Base-by-base conservation (phyloP, 1,140 invertebrate genomes). In the Drosophila insularis region DNA sequence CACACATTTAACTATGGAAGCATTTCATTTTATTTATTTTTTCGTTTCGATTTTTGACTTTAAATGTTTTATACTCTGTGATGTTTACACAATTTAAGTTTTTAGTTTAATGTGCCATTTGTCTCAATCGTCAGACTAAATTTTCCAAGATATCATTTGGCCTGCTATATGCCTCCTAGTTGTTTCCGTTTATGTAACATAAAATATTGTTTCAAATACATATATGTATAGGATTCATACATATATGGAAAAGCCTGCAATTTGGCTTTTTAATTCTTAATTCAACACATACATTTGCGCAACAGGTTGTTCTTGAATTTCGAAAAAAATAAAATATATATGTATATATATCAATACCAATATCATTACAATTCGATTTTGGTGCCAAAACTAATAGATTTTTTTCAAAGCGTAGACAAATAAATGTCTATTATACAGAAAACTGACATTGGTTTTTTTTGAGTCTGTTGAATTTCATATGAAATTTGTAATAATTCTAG, bases 1-100 rank as follows among this genome's bases (percentile, higher is more conserved):
- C 76, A 65, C 80, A 65, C 2, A 23, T 23, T 78, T 81, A 80
- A 68, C 81, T 85, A 85, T 85, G 81, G 81, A 85, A 85, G 81
- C 81, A 71, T 61, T 63, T 71, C 21, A 32, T 40, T 72, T 68
- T 50, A 53, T 50, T 53, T 23, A 46, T 71, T 55, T 32, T 14
- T 31, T 13, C 10, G 19, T 8, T 27, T 6, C 14, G 27, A 21
- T 6, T 66, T 27, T 40, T 11, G 6, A 50, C 13, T 58, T 8
- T 39, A 31, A n/a, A 23, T 54, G 19, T 54, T n/a, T 27, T 54
- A 27, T 21, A 37, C 17, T 43, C 21, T 46, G 53, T 27, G 23
- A 17, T 59, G 31, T 65, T 32, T 63, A 43, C 39, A 53, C 59
- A 27, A 3, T 27, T 31, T 54, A 40, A 65, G 43, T 46, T 68